Evolutionary conservation across 2,888 invertebrate genomes (phyloP).

Genomic region (Calameuta filiformis): DNA sequence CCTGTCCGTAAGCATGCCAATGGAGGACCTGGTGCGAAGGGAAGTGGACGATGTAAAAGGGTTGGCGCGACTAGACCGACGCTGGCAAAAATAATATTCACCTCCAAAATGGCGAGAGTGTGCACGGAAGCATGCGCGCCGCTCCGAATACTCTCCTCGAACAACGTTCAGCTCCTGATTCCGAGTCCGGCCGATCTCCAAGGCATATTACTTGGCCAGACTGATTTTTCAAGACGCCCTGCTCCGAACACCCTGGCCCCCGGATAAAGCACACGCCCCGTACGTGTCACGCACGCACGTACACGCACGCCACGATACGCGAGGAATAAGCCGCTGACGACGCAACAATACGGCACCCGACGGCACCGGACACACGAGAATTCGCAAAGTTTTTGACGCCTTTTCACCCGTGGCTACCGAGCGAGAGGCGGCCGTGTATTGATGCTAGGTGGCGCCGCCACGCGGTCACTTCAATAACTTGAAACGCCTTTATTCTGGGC

Average conservation of each 20-base stretch:
- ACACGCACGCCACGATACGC: slow-evolving; percentile 23
- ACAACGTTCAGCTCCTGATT: slow-evolving; percentile 35
- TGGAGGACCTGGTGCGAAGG: not conserved
- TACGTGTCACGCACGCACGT: slow-evolving; percentile 50
- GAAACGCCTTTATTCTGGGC: not conserved
- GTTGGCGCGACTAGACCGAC: not conserved
- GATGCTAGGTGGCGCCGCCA: slow-evolving; percentile 15
- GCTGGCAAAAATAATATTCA: slow-evolving; percentile 52
- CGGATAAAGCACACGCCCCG: slow-evolving; percentile 59
- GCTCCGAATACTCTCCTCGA: slow-evolving; percentile 37
- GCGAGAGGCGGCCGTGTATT: slow-evolving; percentile 24
- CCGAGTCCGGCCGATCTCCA: slow-evolving; percentile 34
- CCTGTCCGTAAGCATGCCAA: not conserved
- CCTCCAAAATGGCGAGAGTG: slow-evolving; percentile 64
- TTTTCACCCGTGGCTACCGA: slow-evolving; percentile 32
- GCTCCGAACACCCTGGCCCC: slow-evolving; percentile 28
- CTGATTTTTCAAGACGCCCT: slow-evolving; percentile 2
- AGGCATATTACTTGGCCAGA: slow-evolving; percentile 18
- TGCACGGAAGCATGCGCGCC: slow-evolving; percentile 51
- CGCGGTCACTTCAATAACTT: not conserved
- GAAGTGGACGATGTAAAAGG: not conserved
- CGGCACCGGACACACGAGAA: slow-evolving; percentile 31
- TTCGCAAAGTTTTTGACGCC: slow-evolving; percentile 45
- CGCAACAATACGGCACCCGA: slow-evolving; percentile 34
- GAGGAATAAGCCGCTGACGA: slow-evolving; percentile 26